Evolutionary conservation across 2,113 vertebrate genomes (phyloP), one percentile per base, ranked within the genome.

Genomic region (Limanda limanda): DNA sequence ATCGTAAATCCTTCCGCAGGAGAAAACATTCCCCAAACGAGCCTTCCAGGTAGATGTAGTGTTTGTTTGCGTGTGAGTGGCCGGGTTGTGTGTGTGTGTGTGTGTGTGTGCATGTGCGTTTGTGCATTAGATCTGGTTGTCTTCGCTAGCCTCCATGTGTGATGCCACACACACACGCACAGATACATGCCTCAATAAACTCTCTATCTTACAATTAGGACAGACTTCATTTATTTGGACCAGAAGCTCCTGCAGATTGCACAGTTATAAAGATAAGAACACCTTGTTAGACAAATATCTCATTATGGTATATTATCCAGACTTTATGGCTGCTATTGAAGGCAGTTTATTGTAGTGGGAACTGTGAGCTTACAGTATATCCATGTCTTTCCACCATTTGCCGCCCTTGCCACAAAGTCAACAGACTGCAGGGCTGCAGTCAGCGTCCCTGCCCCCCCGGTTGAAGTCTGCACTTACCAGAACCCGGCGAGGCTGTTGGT

Each of bases 351-450:
- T 90, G 79, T 81, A 82, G 78, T 86, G 79, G 79, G 71, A 76
- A 68, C 54, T 69, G 76, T 68, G 71, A 68, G 57, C 69, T 76
- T 83, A 83, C 84, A 86, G 86, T 91, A 83, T 86, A 87, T 91
- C 74, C 82, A 79, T 88, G 83, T 87, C 67, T 82, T 7, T 64
- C 79, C 77, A 56, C 69, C 80, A 82, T 27, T 81, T 69, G 79
- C 78, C 90, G 90, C 88, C 91, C 92, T 94, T 92, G 91, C 87
- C 74, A 91, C 88, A 94, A 91, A 93, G 92, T 95, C 94, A 94
- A 87, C 91, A 93, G 92, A 91, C 88, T 88, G 88, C 88, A 76
- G 86, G 91, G 86, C 88, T 91, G 81, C 77, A 93, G 93, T 91
- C 89, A 88, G 89, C 87, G 72, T 87, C 84, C 80, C 84, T 83